A percentile compares a stretch with the other conserved stretches of the same genome.
These are phyloP conservation scores for Lottia scabra DNA, from an alignment of 2,888 invertebrate genomes.

Conservation along the genomic window DNA sequence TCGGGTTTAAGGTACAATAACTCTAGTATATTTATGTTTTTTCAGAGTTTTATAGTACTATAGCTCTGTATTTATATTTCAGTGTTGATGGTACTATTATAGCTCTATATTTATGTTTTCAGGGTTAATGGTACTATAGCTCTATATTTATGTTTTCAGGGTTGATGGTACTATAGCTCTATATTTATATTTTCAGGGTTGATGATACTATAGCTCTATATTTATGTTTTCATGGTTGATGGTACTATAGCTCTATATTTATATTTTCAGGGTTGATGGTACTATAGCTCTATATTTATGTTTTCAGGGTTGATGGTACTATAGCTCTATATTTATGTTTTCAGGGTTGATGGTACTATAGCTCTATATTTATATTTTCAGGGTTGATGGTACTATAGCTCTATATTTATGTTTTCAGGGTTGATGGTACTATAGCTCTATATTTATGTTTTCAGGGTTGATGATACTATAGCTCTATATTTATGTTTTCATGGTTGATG, in stretches of 20 bases:
- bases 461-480: constrained; percentile 55
- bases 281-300: constrained; percentile 58
- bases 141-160: constrained; percentile 42
- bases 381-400: constrained; percentile 65
- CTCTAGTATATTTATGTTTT: too few species aligned
- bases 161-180: too few species aligned
- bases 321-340: constrained; percentile 2
- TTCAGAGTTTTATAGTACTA: background rate
- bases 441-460: constrained; percentile 50
- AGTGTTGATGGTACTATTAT: constrained; percentile 65
- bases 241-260: background rate
- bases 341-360: constrained; percentile 63
- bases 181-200: constrained; percentile 44
- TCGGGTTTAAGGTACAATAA: too few species aligned
- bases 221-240: constrained; percentile 38
- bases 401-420: constrained; percentile 42
- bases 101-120: constrained; percentile 50
- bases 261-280: constrained; percentile 59
- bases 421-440: too few species aligned
- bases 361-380: constrained; percentile 52
- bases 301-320: constrained; percentile 18
- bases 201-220: constrained; percentile 58
- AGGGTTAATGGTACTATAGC: constrained; percentile 64
- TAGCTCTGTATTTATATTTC: background rate
- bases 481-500: constrained; percentile 13